Base-by-base conservation (phyloP, 2,888 invertebrate genomes). In the Leptinotarsa haldemani region DNA sequence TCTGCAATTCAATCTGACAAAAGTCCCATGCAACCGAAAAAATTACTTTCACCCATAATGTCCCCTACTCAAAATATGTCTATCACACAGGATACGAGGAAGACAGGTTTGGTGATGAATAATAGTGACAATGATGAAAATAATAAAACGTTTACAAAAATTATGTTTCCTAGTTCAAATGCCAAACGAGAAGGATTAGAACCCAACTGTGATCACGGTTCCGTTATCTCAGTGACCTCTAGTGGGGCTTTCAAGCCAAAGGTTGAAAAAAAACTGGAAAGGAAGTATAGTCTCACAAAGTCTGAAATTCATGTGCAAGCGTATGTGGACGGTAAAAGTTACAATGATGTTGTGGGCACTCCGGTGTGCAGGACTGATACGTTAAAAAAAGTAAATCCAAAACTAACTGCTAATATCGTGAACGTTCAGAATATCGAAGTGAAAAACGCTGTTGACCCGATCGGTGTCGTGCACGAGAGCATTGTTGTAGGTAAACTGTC, bases 211-310 rank as follows among this genome's bases (percentile, higher is more conserved):
- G 91, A 91, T 75, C 83, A 89, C 64, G 93, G 93, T 13, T 91
- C 90, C 76, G 92, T 93, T 73, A 93, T 93, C 16, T 93, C 93
- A 0, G 93, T 93, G 0, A 93, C 93, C 2, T 92, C 93, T 0
- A 93, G 93, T 65, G 93, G 93, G 1, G 92, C 93, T 12, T 86
- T 94, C 77, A 83, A 87, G 25, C 80, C 84, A 4, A 85, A 83
- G 79, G 75, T 69, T 13, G 85, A 85, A 63, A 80, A 81, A 77
- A 74, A 82, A 80, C 70, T 70, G 68, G 25, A 78, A 71, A 87
- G 91, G 77, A 88, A 91, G 16, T 90, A 91, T 76, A 91, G 92
- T 81, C 83, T 93, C 77, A 91, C 92, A 0, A 93, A 93, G 83
- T 93, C 93, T 0, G 93, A 93, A 78, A 91, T 93, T 61, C 93